Evolutionary conservation across 2,113 vertebrate species (phyloP), one percentile per base, ranked within the genome.

Genomic region (Elephantulus edwardii): DNA sequence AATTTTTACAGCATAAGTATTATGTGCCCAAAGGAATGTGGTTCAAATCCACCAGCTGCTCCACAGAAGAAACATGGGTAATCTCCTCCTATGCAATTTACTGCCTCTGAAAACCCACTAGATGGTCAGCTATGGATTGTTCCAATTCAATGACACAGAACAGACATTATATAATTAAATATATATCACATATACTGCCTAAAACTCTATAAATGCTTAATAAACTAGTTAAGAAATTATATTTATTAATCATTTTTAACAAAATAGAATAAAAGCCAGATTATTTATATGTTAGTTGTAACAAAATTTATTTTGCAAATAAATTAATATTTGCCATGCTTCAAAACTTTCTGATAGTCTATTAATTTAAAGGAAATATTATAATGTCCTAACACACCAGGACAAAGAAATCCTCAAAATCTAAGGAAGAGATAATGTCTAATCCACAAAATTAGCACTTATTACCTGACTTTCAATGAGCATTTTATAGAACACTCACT

Each of bases 391-490:
- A 28, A 95, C 96, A 93, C 38, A 83, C 38, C 71, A 90, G 89
- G 79, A 95, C 64, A 95, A 85, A 94, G 56, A 81, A 83, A 92
- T 94, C 91, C 81, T 95, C 90, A 91, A 96, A 96, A 93, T 90
- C 88, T 79, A 92, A 79, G 48, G 66, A 8, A 95, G 83, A 75
- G 30, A 95, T n/a, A 95, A 93, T 46, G 86, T 89, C 86, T 93
- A 90, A 79, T 79, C 77, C 42, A 95, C 82, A 87, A 95, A 95
- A 96, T 94, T 88, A 92, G 75, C 88, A 93, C 95, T 95, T 93
- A 40, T 93, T 91, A 89, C 77, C 94, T 95, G 93, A 88, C 78
- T 91, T 95, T 91, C 93, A 94, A 91, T 70, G 88, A 94, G 46
- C 42, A 85, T 74, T 96, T 95, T 95, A 91, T 84, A 95, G 86